A percentile compares a stretch with the other conserved stretches of the same genome.
Conservation (phyloP, 1,140 invertebrate species). For the Zaprionus gabonicus region DNA sequence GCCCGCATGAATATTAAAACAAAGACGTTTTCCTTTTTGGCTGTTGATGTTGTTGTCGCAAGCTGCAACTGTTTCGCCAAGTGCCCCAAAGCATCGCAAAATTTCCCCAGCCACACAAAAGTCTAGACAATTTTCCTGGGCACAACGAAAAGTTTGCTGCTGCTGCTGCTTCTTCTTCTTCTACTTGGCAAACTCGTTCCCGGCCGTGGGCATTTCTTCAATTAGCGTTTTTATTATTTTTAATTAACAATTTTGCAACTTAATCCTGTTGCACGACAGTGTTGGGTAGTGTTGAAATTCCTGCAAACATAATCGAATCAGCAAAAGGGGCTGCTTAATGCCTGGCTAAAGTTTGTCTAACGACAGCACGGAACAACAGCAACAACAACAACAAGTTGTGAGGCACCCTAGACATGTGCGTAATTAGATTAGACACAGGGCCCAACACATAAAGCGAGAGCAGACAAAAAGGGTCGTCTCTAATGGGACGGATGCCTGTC, state of each 20-base stretch:
- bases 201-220: slow-evolving; percentile 73
- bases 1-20: slow-evolving; percentile 76
- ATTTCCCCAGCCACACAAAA: slow-evolving; percentile 12
- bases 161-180: background rate
- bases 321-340: slow-evolving; percentile 47
- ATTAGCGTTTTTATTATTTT: slow-evolving; percentile 83
- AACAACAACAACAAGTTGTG: slow-evolving; percentile 21
- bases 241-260: slow-evolving; percentile 82
- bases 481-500: slow-evolving; percentile 57
- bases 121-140: slow-evolving; percentile 58
- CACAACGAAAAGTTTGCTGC: slow-evolving; percentile 55
- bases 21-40: slow-evolving; percentile 52
- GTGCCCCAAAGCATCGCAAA: slow-evolving; percentile 52
- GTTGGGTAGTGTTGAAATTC: slow-evolving; percentile 45
- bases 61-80: slow-evolving; percentile 59
- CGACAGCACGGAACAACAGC: slow-evolving; percentile 26
- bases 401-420: slow-evolving; percentile 68
- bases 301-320: slow-evolving; percentile 72
- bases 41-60: slow-evolving; percentile 18
- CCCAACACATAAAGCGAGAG: slow-evolving; percentile 1
- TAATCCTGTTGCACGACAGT: slow-evolving; percentile 58
- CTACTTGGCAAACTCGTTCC: background rate
- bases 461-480: slow-evolving; percentile 64
- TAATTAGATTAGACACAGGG: slow-evolving; percentile 61
- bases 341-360: slow-evolving; percentile 74